phyloP scores from a whole-genome alignment of 2,888 invertebrate genomes.

The Nebria brevicollis region DNA sequence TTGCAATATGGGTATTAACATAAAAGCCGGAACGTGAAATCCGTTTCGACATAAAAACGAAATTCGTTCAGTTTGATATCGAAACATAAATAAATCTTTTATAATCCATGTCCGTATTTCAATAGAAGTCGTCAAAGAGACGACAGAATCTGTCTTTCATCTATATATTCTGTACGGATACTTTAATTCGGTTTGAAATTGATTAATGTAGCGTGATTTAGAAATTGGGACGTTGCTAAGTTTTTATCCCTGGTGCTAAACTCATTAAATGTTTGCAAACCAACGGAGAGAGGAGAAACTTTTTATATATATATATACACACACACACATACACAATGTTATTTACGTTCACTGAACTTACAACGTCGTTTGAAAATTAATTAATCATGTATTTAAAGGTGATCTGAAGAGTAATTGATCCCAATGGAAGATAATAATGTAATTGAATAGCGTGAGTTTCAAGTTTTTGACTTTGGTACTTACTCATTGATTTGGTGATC shows the following conservation, averaged over 20 bases:
- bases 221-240: slow-evolving; percentile 25
- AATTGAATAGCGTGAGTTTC: not conserved
- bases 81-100: slow-evolving; percentile 5
- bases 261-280: slow-evolving; percentile 26
- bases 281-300: not conserved
- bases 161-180: not conserved
- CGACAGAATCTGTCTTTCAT: not conserved
- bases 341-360: slow-evolving; percentile 13
- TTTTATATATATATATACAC: not conserved
- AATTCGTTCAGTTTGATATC: not conserved
- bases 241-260: slow-evolving; percentile 22
- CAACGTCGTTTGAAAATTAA: not conserved
- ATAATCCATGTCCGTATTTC: slow-evolving; percentile 9
- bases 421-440: not conserved
- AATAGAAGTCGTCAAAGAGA: not conserved
- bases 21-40: not conserved
- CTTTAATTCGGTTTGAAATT: slow-evolving; percentile 39
- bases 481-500: not conserved
- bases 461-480: not conserved
- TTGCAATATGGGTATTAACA: not conserved
- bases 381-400: slow-evolving; percentile 5
- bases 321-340: not conserved
- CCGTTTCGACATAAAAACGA: not conserved
- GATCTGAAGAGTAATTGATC: not conserved
- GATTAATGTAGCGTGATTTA: slow-evolving; percentile 34